phyloP scores from a whole-genome alignment of 1,140 invertebrate genomes.

The Drosophila setifemur region DNA sequence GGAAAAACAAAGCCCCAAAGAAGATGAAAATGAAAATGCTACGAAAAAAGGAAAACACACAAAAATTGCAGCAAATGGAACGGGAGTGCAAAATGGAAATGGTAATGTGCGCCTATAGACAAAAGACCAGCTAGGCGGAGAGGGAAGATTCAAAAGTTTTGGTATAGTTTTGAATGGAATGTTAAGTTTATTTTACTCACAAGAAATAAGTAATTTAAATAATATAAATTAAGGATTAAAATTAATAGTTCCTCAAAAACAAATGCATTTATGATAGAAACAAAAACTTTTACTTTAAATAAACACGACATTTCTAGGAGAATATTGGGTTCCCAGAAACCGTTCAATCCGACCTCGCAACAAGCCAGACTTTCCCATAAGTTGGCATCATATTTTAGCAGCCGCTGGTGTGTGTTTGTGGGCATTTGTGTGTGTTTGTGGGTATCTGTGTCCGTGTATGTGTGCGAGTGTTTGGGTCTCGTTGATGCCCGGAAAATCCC shows the following conservation, averaged over 20 bases:
- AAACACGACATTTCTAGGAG: too few relatives aligned
- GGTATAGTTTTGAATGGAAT: too few relatives aligned
- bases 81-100: slow-evolving; percentile 48
- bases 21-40: slow-evolving; percentile 26
- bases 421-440: slow-evolving; percentile 14
- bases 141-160: slow-evolving; percentile 21
- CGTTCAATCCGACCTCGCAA: slow-evolving; percentile 26
- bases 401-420: slow-evolving; percentile 7
- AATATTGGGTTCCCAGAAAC: slow-evolving; percentile 9
- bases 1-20: slow-evolving; percentile 33
- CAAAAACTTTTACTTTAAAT: too few relatives aligned
- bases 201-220: too few relatives aligned
- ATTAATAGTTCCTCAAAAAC: too few relatives aligned
- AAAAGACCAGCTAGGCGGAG: slow-evolving; percentile 13
- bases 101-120: slow-evolving; percentile 63
- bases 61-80: slow-evolving; percentile 17
- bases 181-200: too few relatives aligned
- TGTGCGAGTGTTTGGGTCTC: slow-evolving; percentile 33
- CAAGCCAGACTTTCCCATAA: slow-evolving; percentile 29
- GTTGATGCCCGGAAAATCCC: slow-evolving; percentile 70
- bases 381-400: slow-evolving; percentile 46
- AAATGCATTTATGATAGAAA: too few relatives aligned
- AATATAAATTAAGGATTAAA: too few relatives aligned
- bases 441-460: slow-evolving; percentile 1
- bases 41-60: slow-evolving; percentile 1